These are phyloP conservation scores for Brenthis hecate DNA, from an alignment of 2,888 invertebrate genomes.

Conservation along the genomic window DNA sequence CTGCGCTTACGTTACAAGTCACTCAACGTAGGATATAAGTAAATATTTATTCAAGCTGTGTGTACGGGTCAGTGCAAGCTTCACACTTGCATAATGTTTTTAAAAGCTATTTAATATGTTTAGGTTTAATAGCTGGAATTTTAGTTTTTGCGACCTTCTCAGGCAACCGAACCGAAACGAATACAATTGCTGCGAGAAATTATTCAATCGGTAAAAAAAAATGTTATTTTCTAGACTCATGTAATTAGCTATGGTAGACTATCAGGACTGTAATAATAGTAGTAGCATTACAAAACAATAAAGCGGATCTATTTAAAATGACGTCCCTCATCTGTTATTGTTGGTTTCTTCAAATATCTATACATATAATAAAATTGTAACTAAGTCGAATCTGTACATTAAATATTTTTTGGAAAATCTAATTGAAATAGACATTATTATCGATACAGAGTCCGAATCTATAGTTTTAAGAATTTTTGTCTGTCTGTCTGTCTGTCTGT, in stretches of 20 bases:
- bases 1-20: background rate
- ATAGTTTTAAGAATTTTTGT: too few species aligned
- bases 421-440: too few species aligned
- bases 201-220: conserved; percentile 41
- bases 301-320: conserved; percentile 20
- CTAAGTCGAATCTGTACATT: too few species aligned
- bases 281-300: conserved; percentile 21
- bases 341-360: conserved; percentile 15
- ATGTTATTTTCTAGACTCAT: conserved; percentile 31
- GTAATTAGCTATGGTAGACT: conserved; percentile 31
- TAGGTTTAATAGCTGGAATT: conserved; percentile 39
- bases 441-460: too few species aligned
- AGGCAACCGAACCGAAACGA: conserved; percentile 43
- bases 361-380: too few species aligned
- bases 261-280: conserved; percentile 28
- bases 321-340: conserved; percentile 25
- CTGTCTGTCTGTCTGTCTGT: too few species aligned
- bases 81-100: conserved; percentile 18
- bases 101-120: conserved; percentile 26
- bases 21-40: conserved; percentile 3
- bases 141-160: conserved; percentile 42
- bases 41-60: conserved; percentile 5
- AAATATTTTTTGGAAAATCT: too few species aligned
- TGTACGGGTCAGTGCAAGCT: conserved; percentile 15
- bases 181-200: conserved; percentile 41